Base-by-base conservation (phyloP, 23 tunicate genomes). In the Halocynthia aurantium region DNA sequence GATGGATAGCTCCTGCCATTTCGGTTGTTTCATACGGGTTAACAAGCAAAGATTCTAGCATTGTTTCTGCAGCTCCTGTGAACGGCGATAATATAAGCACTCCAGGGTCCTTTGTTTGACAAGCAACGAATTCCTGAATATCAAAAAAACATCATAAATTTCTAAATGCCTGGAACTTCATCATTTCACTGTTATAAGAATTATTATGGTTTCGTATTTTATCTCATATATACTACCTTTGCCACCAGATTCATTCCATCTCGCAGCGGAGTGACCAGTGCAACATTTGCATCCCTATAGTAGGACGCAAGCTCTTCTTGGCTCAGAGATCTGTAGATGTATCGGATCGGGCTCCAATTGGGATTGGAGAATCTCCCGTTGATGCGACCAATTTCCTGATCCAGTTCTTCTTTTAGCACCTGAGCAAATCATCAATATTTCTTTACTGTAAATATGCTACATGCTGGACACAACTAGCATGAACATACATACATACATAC, bases 341-440 rank as follows among this genome's bases (percentile, higher is more conserved):
- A 74, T 54, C 78, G 78, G 56, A 74, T 74, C 63, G 78, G 78
- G 63, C 78, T 74, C 78, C 78, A 74, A 49, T 74, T 54, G 12
- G 78, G 78, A 15, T 54, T 74, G 64, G 78, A 74, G 22, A 74
- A 74, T 54, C 78, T 74, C 19, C 78, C 78, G 63, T 74, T 74
- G 62, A 74, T 18, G 12, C 78, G 64, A 8, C 78, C 78, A 2
- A 74, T 53, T n/a, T 74, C 78, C 56, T 74, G 78, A 56, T 74
- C 78, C 22, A 74, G 56, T 74, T 74, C 78, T 54, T 74, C 78
- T 54, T 74, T 74, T 4, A 74, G 78, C 55, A 74, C 20, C 78
- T 74, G n/a, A 11, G 19, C 19, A 67, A 67, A 67, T 17, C n/a
- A 58, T 58, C 4, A 31, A 31, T 31, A 31, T 31, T 0, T 31